These are phyloP conservation scores for Lasiurus cinereus DNA, from an alignment of 2,113 vertebrate genomes.

Conservation along the genomic window DNA sequence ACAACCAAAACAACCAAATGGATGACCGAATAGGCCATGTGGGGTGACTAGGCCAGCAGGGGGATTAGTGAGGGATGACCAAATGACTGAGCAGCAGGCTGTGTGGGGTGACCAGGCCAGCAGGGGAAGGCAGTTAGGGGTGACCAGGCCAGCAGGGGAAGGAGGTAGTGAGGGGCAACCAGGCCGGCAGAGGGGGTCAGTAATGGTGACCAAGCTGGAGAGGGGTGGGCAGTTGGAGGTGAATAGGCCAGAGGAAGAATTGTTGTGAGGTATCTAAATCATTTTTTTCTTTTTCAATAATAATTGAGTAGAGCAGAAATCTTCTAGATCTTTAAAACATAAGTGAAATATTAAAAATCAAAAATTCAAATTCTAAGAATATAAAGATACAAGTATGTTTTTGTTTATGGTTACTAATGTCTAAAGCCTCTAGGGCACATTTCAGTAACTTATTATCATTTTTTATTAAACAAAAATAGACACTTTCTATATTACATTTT, in stretches of 20 bases:
- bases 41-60: too few relatives aligned
- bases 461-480: neutral
- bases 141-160: too few relatives aligned
- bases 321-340: neutral
- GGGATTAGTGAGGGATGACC: too few relatives aligned
- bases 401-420: neutral
- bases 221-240: rapidly evolving
- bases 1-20: too few relatives aligned
- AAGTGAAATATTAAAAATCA: neutral
- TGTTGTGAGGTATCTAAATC: neutral
- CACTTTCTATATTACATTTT: neutral
- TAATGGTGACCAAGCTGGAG: too few relatives aligned
- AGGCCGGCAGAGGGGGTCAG: too few relatives aligned
- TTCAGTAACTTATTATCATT: conserved; percentile 9
- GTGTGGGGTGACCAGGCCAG: too few relatives aligned
- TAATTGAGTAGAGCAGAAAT: neutral
- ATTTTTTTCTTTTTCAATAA: neutral
- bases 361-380: neutral
- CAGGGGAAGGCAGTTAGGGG: too few relatives aligned
- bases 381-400: neutral
- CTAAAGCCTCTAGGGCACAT: neutral
- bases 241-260: neutral
- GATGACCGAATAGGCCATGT: too few relatives aligned
- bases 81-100: too few relatives aligned
- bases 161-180: too few relatives aligned